Evolutionary conservation across 64 coral and sea anemone species (phyloP), one percentile per base, ranked within the genome.

Genomic region (Platygyra sinensis): DNA sequence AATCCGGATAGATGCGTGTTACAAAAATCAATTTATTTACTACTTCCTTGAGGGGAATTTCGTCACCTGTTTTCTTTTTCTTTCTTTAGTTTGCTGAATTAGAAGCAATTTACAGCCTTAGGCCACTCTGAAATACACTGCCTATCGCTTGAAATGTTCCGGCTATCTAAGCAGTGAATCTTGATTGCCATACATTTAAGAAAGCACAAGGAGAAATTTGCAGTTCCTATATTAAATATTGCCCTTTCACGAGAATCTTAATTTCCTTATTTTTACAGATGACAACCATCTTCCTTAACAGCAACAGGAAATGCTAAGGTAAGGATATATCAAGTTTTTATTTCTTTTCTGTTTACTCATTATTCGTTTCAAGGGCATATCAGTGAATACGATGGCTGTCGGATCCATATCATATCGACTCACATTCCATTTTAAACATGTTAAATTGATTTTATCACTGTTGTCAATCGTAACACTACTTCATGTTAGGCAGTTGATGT

Each of bases 391-490:
- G 20, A 63, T 24, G 81, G 39, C 32, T 52, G 65, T 14, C 1
- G 38, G 31, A 85, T 85, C 38, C 12, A 38, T 63, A 16, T 28
- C 38, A 38, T 42, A 25, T 28, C 62, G 19, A 71, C 18, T 25
- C 61, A 24, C 12, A 46, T 71, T 71, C 39, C 61, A 71, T 18
- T 69, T 72, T 71, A 42, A 50, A 71, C 5, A 69, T 50, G 16
- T 46, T 85, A 52, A 72, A 85, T 46, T 69, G 60, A 71, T 38
- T 52, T 85, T 85, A 71, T 85, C 74, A 22, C 32, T 50, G 39
- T 46, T 77, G 16, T 46, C 22, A 10, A 42, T 77, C 36, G 62
- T 13, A 28, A 71, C 51, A 28, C 36, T 50, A 50, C 81, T 49
- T 5, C 8, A 46, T 36, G 63, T 22, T 29, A 33, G 12, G 76